Conservation (phyloP, 1,140 invertebrate genomes). For the Trialeurodes vaporariorum region DNA sequence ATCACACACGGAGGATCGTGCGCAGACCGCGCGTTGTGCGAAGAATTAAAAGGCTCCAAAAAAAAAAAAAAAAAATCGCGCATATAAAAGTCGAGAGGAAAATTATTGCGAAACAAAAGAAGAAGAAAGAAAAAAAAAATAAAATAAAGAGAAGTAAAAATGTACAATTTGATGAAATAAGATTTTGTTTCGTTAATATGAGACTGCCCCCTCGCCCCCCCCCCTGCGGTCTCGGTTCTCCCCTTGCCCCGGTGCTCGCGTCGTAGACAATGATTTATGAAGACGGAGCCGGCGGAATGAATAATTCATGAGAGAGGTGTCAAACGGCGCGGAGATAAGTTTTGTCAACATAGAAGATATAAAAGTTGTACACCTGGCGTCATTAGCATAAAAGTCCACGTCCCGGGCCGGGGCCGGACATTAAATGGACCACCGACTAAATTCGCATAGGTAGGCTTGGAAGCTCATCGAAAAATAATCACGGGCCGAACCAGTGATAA, state of each 20-base stretch:
- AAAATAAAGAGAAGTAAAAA: not conserved
- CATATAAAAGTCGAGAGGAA: too few relatives aligned
- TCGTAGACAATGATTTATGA: not conserved
- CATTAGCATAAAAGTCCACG: not conserved
- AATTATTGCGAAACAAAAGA: not conserved
- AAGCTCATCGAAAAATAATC: not conserved
- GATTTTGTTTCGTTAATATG: not conserved
- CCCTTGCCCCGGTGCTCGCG: not conserved
- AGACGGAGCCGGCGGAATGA: not conserved
- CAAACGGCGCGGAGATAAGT: not conserved
- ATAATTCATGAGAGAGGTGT: not conserved
- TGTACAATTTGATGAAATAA: not conserved
- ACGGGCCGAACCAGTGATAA: not conserved
- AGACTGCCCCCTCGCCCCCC: too few relatives aligned
- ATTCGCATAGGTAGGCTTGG: not conserved
- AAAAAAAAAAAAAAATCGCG: too few relatives aligned
- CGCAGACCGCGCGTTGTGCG: too few relatives aligned
- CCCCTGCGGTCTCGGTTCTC: too few relatives aligned
- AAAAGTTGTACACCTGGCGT: not conserved
- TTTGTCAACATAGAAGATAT: conserved; percentile 1
- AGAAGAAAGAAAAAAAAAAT: not conserved
- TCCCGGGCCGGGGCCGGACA: not conserved
- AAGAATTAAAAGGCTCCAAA: too few relatives aligned
- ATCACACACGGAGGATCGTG: too few relatives aligned
- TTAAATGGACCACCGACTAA: not conserved